Base-by-base conservation (phyloP, 2,797 vertebrate species). In the Rhyacichthys aspro region DNA sequence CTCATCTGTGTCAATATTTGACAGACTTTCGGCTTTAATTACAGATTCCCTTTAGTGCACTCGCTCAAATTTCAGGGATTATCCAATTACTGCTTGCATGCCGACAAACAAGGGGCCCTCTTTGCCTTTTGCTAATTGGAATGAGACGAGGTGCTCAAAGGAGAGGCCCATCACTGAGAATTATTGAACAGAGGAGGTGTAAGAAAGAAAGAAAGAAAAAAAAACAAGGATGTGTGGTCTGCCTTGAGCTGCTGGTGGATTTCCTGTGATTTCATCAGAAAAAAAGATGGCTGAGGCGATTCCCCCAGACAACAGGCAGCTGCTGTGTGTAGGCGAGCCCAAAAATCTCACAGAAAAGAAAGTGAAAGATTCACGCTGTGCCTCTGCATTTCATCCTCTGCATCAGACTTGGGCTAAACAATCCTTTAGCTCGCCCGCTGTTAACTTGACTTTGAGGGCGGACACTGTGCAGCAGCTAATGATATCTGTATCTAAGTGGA, bases 261-360 rank as follows among this genome's bases (percentile, higher is more conserved):
- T 90, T 89, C 89, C 83, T 90, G 72, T 71, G 76, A 88, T 90
- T 89, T 89, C 90, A 88, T 91, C 88, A 90, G 87, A 78, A 81
- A 81, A 56, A 80, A 84, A 83, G 76, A 86, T 70, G 84, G 76
- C 74, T 62, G 75, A 75, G 77, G 78, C 74, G 77, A 87, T 83
- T 78, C 67, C 81, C 82, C 84, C 77, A 83, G 87, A 88, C 83
- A 72, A 67, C 79, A 83, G 71, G 67, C 86, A 85, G 86, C 84
- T 87, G 86, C 62, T 74, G 81, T 68, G 83, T 79, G 85, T 82
- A 67, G 86, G 84, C 79, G 78, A 82, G 81, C 57, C 67, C 82
- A 70, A 54, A 82, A 85, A 80, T 76, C 82, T 74, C 67, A 3
- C 45, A 57, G 60, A 78, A 68, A 81, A 72, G 75, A 70, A 74